These are phyloP conservation scores for Drosophila ironensis DNA, from an alignment of 1,140 invertebrate species.

Conservation along the genomic window DNA sequence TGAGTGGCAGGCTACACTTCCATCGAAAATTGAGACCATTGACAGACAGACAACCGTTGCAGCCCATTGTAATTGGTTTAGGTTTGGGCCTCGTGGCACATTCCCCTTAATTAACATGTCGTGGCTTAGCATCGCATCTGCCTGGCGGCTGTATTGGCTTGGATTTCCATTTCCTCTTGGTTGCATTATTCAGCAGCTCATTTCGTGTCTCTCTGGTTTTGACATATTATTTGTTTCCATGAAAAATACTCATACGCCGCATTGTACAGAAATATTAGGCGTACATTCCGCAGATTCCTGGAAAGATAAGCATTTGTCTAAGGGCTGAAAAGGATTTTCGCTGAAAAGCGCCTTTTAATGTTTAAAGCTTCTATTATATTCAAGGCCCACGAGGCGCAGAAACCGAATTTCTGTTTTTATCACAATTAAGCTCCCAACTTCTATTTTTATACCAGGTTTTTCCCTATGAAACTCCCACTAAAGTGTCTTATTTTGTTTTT, in stretches of 20 bases:
- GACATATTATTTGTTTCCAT: too few relatives aligned
- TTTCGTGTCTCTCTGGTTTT: background rate
- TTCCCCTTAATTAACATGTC: constrained; percentile 63
- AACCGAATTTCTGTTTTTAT: too few relatives aligned
- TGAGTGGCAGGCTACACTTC: background rate
- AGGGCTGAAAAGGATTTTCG: background rate
- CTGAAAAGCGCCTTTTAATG: background rate
- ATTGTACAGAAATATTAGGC: background rate
- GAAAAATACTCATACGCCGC: too few relatives aligned
- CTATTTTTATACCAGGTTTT: too few relatives aligned
- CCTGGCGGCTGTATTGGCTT: background rate
- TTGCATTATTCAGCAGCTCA: background rate
- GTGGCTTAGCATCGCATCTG: constrained; percentile 1
- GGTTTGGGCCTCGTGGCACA: constrained; percentile 5
- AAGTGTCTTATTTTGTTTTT: constrained; percentile 35
- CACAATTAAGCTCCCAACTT: too few relatives aligned
- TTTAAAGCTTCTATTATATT: too few relatives aligned
- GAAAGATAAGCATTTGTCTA: background rate
- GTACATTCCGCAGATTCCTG: background rate
- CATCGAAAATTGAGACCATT: constrained; percentile 46
- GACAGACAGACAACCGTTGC: constrained; percentile 48
- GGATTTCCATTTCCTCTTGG: constrained; percentile 9
- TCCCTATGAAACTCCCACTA: too few relatives aligned
- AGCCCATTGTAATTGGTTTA: constrained; percentile 65
- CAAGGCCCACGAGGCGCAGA: too few relatives aligned